Evolutionary conservation across 2,888 invertebrate species (phyloP).

Genomic region (Bursaphelenchus okinawaensis): DNA sequence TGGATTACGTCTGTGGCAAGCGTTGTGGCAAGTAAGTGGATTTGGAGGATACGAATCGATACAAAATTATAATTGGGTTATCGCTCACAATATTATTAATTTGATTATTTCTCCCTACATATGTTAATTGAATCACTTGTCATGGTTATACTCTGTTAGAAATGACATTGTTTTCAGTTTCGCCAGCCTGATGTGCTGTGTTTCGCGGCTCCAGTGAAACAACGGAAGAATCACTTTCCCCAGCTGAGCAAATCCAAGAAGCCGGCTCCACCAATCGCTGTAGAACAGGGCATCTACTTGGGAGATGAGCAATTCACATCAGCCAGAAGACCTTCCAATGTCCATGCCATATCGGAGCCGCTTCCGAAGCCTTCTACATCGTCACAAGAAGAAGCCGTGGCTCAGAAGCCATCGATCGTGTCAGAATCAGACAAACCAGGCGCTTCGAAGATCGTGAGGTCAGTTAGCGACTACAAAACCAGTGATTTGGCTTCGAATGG

Average conservation of each 20-base stretch:
- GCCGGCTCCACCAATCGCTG: constrained; percentile 26
- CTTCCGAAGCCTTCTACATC: constrained; percentile 47
- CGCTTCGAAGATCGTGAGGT: constrained; percentile 51
- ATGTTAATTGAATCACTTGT: too few relatives aligned
- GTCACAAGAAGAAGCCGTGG: constrained; percentile 28
- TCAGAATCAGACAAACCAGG: constrained; percentile 29
- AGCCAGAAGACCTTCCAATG: constrained; percentile 11
- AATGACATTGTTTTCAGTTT: constrained; percentile 32
- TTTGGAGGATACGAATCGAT: neutral
- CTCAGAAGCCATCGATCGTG: neutral
- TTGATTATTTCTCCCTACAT: neutral
- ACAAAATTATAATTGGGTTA: neutral
- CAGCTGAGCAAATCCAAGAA: constrained; percentile 35
- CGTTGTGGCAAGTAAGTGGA: constrained; percentile 47
- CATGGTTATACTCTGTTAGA: neutral
- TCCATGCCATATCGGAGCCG: constrained; percentile 49
- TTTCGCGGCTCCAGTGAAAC: constrained; percentile 88
- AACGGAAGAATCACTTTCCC: constrained; percentile 60
- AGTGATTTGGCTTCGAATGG: constrained; percentile 28
- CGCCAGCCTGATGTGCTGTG: constrained; percentile 87
- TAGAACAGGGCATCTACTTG: constrained; percentile 44
- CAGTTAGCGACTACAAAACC: constrained; percentile 54
- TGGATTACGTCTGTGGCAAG: constrained; percentile 53
- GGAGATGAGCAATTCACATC: constrained; percentile 32
- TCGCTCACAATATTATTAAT: neutral